Conservation (phyloP, 2,888 invertebrate species). For the Thereva nobilitata region DNA sequence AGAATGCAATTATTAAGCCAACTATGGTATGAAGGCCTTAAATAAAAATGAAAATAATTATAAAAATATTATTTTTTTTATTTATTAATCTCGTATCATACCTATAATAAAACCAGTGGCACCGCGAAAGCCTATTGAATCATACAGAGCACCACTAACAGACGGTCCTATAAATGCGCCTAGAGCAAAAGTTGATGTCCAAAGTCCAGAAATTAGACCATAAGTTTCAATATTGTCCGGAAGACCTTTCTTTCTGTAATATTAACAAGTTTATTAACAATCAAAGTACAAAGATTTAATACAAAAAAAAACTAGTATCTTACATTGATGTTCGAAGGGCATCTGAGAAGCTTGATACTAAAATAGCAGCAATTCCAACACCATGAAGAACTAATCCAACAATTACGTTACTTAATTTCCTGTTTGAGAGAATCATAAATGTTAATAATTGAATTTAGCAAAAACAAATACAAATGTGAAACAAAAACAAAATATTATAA, state of each 20-base stretch:
- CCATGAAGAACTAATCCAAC: conserved; percentile 77
- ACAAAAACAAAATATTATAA: not conserved
- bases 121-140: conserved; percentile 71
- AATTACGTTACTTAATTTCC: conserved; percentile 69
- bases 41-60: not conserved
- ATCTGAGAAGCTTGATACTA: conserved; percentile 85
- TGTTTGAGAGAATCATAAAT: conserved; percentile 49
- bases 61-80: not conserved
- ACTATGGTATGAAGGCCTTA: conserved; percentile 38
- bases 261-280: conserved; percentile 2
- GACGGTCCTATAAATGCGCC: conserved; percentile 86
- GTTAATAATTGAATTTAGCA: conserved; percentile 20
- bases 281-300: not conserved
- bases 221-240: conserved; percentile 87
- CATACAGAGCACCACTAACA: conserved; percentile 73
- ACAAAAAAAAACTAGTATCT: conserved; percentile 51
- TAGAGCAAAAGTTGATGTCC: conserved; percentile 87
- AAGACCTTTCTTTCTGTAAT: conserved; percentile 69
- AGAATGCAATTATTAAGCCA: conserved; percentile 54
- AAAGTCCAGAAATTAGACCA: conserved; percentile 85
- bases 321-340: conserved; percentile 80
- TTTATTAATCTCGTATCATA: conserved; percentile 2
- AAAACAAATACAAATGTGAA: conserved; percentile 21
- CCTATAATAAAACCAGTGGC: conserved; percentile 72
- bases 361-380: conserved; percentile 79